Base-by-base conservation (phyloP, 2,113 vertebrate genomes). In the Sinosuthora webbiana region DNA sequence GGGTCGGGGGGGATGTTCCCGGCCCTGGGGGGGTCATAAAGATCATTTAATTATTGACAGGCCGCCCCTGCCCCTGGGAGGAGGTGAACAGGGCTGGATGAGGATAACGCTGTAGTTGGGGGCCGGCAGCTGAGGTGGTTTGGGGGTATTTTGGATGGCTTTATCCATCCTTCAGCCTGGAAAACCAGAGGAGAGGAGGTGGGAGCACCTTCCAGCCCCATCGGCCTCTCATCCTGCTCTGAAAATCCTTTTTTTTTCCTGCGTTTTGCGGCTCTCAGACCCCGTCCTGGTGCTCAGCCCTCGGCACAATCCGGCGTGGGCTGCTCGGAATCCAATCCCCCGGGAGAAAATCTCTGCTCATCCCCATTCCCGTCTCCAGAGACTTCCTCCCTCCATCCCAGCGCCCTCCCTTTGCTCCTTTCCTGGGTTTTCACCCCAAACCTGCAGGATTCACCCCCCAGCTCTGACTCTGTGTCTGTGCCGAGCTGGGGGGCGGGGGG, bases 381-480 rank as follows among this genome's bases (percentile, higher is more conserved):
- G 42, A 7, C 4, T 21, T 37, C 28, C 45, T 63, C 53, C 42
- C 47, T 52, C 80, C 63, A 2, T 19, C 41, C 75, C 50, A 16
- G 9, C 39, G 2, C 39, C 41, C 33, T n/a, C 64, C 11, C 2
- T 17, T 30, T 1, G 15, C 39, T 39, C 53, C n/a, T 2, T 16
- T 8, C 10, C 22, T 8, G 3, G 0, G 4, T 57, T 41, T 10
- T 9, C 21, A 20, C 35, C 17, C 35, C 5, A 77, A 77, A 62
- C 4, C 13, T 6, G 11, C 24, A 4, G 27, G 25, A 3, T 81
- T 52, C 42, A 6, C 2, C 33, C 53, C n/a, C 5, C 16, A 3
- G 23, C 1, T 0, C 44, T 2, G 1, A 11, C 7, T 45, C 2
- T 0, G 39, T 15, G 23, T 35, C 15, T 2, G 4, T 0, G 3